phyloP scores from a whole-genome alignment of 2,113 vertebrate species.

The sheep (Ovis aries) region ARS-UI_Ramb_v3.0 NC_056056.1:157903001-157903500 shows the following conservation, averaged over 20 bases:
- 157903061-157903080: background rate
- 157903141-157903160: background rate
- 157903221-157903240: background rate
- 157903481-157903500: slow-evolving; percentile 3
- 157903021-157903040: background rate
- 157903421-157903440: background rate
- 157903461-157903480: background rate
- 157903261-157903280: background rate
- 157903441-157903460: background rate
- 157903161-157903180: background rate
- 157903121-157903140: background rate
- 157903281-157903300: background rate
- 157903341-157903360: background rate
- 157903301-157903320: slow-evolving; percentile 30
- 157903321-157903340: background rate
- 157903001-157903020: background rate
- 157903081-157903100: background rate
- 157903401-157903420: background rate
- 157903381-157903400: background rate
- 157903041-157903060: background rate
- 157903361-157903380: background rate
- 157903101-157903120: background rate
- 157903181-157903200: background rate
- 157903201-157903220: background rate
- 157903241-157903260: background rate